Base-by-base conservation (phyloP, 1,140 invertebrate genomes). In the Diorhabda carinulata region DNA sequence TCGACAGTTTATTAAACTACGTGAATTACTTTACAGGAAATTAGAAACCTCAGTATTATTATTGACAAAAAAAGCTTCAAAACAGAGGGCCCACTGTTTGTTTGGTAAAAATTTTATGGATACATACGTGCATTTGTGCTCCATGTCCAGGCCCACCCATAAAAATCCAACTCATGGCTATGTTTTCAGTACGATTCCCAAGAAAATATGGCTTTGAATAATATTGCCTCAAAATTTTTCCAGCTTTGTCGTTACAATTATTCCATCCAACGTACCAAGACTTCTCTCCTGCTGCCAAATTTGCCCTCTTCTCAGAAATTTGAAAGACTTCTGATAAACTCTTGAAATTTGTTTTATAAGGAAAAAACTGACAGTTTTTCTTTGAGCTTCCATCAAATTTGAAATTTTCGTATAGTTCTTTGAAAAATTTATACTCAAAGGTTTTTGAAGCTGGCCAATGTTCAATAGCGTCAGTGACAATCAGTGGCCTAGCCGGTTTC, bases 251-350 rank as follows among this genome's bases (percentile, higher is more conserved):
- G 78, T 96, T 90, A 78, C 95, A 97, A 73, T 96, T 97, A 77
- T 94, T 97, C 95, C 95, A 97, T 44, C 95, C 95, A 70, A 97
- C 89, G 80, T 97, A 95, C 93, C 93, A 96, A 0, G 90, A 88
- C 42, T 87, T 84, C 58, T 87, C 85, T 2, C 90, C 91, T 40
- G 84, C 80, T 56, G 83, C 78, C 41, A 91, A 78, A 40, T 86
- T 80, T 0, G 92, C 88, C 66, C 94, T 83, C 42, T 86, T 82
- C 8, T 82, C 78, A 44, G 87, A 87, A 91, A 94, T 93, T 62
- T 89, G 86, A 67, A 97, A 89, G 2, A 92, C 93, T 67, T 97
- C 91, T 58, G 82, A 80, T 0, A 97, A 82, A 59, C 84, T 89
- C 8, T 82, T 81, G 76, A 96, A 93, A 64, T 93, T 92, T 0